phyloP scores from a whole-genome alignment of 2,113 vertebrate genomes.

The Eulemur rufifrons region DNA sequence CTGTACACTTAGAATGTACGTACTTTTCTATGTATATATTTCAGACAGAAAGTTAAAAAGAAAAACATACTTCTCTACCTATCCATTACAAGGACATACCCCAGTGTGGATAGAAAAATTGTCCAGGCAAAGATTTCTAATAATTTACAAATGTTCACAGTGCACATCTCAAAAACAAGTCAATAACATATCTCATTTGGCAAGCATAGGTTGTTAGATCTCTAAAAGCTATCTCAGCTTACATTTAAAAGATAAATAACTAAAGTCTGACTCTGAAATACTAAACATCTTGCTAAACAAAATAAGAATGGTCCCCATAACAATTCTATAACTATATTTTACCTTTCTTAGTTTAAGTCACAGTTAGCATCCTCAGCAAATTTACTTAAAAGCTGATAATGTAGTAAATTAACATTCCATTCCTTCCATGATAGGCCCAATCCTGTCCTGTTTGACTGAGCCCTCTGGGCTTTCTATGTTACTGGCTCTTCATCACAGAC shows the following conservation, averaged over 20 bases:
- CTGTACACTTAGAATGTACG: neutral
- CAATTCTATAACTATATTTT: neutral
- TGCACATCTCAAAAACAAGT: neutral
- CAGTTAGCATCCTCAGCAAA: neutral
- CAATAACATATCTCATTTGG: neutral
- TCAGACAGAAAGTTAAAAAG: neutral
- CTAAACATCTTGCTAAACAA: conserved; percentile 5
- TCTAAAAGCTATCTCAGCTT: neutral
- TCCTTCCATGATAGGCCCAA: neutral
- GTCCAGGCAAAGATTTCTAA: neutral
- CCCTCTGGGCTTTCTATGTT: neutral
- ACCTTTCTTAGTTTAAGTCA: conserved; percentile 42
- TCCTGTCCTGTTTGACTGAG: neutral
- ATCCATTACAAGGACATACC: neutral
- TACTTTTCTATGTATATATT: neutral
- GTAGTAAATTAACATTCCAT: neutral
- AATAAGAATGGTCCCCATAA: neutral
- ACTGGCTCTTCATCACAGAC: neutral
- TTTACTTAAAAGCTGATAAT: neutral
- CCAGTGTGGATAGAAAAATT: neutral
- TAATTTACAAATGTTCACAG: neutral
- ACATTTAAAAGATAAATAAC: conserved; percentile 34
- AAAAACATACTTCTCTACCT: neutral
- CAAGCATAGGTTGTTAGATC: neutral
- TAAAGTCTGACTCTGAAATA: neutral